Conservation (phyloP, 2,888 invertebrate genomes). For the Ichneumoninae sp. region DNA sequence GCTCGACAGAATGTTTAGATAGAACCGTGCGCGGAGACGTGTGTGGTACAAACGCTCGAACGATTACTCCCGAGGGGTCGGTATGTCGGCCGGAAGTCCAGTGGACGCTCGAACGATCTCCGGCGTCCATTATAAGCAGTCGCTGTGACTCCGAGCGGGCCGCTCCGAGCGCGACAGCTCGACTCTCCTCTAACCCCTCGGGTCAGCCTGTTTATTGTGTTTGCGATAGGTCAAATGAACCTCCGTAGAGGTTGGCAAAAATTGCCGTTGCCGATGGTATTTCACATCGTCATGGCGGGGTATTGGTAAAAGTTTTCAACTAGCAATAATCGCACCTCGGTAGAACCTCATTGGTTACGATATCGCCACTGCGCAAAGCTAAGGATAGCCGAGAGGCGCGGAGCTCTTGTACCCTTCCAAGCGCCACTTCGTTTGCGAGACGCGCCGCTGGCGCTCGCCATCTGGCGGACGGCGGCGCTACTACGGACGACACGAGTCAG, state of each 20-base stretch:
- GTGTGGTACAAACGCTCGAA: background rate
- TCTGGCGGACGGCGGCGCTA: conserved; percentile 5
- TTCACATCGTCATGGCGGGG: conserved; percentile 95
- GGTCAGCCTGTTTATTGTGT: background rate
- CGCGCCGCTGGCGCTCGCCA: conserved; percentile 22
- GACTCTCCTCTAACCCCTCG: background rate
- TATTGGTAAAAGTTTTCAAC: conserved; percentile 97
- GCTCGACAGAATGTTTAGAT: background rate
- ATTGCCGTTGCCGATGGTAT: conserved; percentile 94
- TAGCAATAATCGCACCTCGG: conserved; percentile 96
- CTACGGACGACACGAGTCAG: background rate
- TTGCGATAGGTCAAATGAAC: conserved; percentile 85
- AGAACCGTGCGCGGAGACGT: background rate
- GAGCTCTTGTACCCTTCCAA: background rate
- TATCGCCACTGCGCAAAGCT: conserved; percentile 97
- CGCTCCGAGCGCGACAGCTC: conserved; percentile 36
- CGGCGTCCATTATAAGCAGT: background rate
- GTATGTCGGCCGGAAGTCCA: conserved; percentile 51
- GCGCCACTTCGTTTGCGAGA: conserved; percentile 4
- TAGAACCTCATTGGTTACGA: conserved; percentile 95
- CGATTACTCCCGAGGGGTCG: background rate
- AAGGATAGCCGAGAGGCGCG: background rate
- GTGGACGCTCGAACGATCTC: conserved; percentile 51
- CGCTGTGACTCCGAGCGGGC: conserved; percentile 43
- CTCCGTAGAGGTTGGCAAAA: conserved; percentile 88